These are phyloP conservation scores for Podocnemis expansa DNA, from an alignment of 2,113 vertebrate genomes.

Conservation along the genomic window DNA sequence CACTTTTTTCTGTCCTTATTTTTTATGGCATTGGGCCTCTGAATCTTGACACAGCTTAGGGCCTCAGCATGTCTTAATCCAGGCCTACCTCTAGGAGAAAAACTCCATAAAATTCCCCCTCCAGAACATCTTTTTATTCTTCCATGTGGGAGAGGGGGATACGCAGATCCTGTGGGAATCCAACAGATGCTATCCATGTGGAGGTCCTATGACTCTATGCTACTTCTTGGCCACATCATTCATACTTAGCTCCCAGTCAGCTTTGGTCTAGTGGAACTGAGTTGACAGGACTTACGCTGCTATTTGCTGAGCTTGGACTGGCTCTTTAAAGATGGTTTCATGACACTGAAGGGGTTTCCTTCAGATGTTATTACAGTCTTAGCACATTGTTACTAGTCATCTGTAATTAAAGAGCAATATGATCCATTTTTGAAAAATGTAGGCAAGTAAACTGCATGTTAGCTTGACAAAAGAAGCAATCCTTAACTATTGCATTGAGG, in stretches of 20 bases:
- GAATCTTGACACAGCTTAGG: too few species aligned
- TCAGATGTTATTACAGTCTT: not conserved
- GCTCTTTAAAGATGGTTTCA: not conserved
- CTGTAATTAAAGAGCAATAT: not conserved
- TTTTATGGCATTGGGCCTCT: too few species aligned
- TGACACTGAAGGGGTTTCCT: rapidly evolving
- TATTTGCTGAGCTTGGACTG: rapidly evolving
- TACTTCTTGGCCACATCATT: not conserved
- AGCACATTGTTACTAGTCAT: not conserved
- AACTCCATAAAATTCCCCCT: not conserved
- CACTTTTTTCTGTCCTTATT: too few species aligned
- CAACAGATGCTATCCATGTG: not conserved
- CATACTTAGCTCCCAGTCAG: not conserved
- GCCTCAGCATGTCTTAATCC: too few species aligned
- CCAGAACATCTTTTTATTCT: not conserved
- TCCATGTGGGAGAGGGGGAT: not conserved
- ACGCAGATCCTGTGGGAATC: not conserved
- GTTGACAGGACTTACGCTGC: not conserved
- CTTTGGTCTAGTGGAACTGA: not conserved
- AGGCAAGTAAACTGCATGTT: not conserved
- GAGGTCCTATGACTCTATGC: not conserved
- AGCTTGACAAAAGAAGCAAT: not conserved
- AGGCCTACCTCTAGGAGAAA: not conserved
- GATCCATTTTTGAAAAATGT: not conserved
- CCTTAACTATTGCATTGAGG: not conserved